Conservation (phyloP, 2,797 vertebrate species). For the Peromyscus attwateri region DNA sequence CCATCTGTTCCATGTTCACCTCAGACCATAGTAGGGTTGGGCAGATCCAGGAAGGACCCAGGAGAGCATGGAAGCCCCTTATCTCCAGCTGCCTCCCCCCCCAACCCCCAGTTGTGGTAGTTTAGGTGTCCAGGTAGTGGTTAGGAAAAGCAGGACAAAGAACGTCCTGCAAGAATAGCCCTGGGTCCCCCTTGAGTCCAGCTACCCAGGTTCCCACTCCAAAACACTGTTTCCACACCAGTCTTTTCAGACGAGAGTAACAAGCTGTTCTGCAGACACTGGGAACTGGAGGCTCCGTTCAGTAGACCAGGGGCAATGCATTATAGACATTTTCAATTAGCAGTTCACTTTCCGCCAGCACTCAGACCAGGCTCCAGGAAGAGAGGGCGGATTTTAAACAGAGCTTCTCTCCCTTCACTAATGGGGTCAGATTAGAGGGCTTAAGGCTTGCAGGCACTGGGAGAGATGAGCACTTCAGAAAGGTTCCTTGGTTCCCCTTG, state of each 20-base stretch:
- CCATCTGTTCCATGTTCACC: neutral
- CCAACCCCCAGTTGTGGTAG: neutral
- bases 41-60: neutral
- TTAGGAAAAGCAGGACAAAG: neutral
- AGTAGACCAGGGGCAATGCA: constrained; percentile 53
- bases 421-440: constrained; percentile 70
- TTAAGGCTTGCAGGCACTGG: neutral
- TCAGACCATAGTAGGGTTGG: neutral
- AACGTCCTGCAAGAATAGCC: neutral
- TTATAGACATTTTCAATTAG: constrained; percentile 78
- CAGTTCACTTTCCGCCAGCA: constrained; percentile 36
- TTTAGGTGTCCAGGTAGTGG: neutral
- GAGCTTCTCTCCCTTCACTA: constrained; percentile 55
- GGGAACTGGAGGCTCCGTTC: constrained; percentile 45
- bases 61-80: neutral
- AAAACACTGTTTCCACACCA: neutral
- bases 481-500: neutral
- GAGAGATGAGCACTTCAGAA: neutral
- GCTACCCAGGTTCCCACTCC: neutral
- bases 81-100: neutral
- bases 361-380: constrained; percentile 64
- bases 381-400: constrained; percentile 47
- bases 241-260: neutral
- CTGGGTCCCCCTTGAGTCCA: rapidly evolving
- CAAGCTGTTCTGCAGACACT: constrained; percentile 58